phyloP scores from a whole-genome alignment of 2,797 vertebrate genomes.

The Phoebastria nigripes region DNA sequence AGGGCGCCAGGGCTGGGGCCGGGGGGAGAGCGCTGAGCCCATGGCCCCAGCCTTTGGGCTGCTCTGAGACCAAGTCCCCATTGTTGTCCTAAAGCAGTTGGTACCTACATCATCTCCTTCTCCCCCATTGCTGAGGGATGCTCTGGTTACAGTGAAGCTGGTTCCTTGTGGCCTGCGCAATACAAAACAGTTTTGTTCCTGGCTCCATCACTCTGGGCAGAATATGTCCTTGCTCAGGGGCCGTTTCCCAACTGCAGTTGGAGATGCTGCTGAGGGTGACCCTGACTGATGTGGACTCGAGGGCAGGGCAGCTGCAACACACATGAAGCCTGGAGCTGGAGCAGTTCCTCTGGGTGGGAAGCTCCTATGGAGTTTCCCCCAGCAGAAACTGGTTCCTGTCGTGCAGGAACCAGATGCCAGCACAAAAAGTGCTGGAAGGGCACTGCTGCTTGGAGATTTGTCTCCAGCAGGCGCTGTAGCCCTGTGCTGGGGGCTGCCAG shows the following conservation, averaged over 20 bases:
- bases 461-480: not conserved
- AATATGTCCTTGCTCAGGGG: not conserved
- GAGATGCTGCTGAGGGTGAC: not conserved
- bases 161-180: not conserved
- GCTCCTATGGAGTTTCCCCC: not conserved
- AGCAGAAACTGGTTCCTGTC: not conserved
- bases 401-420: not conserved
- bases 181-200: not conserved
- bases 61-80: accelerated
- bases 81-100: not conserved
- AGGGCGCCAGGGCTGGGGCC: not conserved
- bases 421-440: not conserved
- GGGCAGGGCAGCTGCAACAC: not conserved
- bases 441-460: not conserved
- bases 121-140: not conserved
- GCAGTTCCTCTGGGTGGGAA: not conserved
- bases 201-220: not conserved
- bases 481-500: not conserved
- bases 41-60: not conserved
- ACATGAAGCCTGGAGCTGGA: not conserved
- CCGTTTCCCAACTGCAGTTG: accelerated
- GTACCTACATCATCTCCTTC: not conserved
- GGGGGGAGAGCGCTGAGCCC: not conserved
- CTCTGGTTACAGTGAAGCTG: not conserved
- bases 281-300: not conserved